These are phyloP conservation scores for Papilio polyxenes DNA, from an alignment of 1,140 invertebrate genomes.

Conservation along the genomic window DNA sequence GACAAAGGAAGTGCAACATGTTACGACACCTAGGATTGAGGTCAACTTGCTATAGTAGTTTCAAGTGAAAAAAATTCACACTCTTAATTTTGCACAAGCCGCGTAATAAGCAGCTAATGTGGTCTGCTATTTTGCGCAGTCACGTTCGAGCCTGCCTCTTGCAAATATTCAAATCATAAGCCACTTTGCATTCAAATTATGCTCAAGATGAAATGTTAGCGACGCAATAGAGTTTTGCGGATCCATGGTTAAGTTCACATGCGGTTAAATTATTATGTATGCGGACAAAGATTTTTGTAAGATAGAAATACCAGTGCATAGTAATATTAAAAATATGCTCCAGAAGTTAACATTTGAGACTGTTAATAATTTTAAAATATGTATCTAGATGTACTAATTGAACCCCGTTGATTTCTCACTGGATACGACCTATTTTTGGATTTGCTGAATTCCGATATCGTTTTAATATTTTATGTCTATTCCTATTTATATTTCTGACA, in stretches of 20 bases:
- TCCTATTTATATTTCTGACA: not conserved
- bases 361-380: conserved; percentile 1
- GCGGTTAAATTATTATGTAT: not conserved
- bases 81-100: conserved; percentile 16
- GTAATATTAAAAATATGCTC: not conserved
- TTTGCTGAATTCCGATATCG: not conserved
- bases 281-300: not conserved
- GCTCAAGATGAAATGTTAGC: conserved; percentile 25
- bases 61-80: conserved; percentile 20
- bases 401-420: not conserved
- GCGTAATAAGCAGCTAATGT: conserved; percentile 33
- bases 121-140: conserved; percentile 35
- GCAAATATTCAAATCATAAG: conserved; percentile 33
- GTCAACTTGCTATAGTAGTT: not conserved
- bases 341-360: not conserved
- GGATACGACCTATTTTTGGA: conserved; percentile 8
- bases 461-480: not conserved
- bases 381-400: not conserved
- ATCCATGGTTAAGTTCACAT: not conserved
- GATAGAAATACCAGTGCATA: too few species aligned
- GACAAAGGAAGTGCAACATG: not conserved
- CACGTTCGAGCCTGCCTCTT: conserved; percentile 30
- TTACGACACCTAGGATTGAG: not conserved
- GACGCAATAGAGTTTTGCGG: conserved; percentile 9
- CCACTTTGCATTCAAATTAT: conserved; percentile 30